Evolutionary conservation across 2,888 invertebrate genomes (phyloP), one percentile per base, ranked within the genome.

Genomic region (Poecilobothrus nobilitatus): DNA sequence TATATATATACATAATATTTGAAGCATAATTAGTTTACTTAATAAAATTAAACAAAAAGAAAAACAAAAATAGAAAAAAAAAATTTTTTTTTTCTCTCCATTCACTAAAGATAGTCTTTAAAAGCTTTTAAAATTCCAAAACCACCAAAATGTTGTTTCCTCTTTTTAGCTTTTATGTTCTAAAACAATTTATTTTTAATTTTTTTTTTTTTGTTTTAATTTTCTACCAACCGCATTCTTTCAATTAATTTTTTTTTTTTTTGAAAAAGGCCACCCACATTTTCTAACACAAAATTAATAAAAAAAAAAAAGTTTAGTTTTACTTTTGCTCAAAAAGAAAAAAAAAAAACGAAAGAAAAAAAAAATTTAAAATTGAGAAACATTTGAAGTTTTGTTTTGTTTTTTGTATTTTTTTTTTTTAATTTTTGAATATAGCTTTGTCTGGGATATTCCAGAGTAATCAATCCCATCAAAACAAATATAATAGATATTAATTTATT

Each of bases 121-220:
- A 18, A 53, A 53, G 53, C 53, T 53, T 53, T 53, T 53, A 53
- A 53, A 53, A 53, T 53, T 53, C 53, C 53, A 53, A 53, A 53
- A 53, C 53, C 53, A 53, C 53, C 18, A 53, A 53, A 53, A 53
- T 53, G 53, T 53, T 53, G 53, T 53, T 53, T 53, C 53, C 53
- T 53, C n/a, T 53, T 18, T 53, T 18, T 53, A 53, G 53, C 53
- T 53, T 53, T 53, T 53, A 53, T n/a, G n/a, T 15, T 53, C 18
- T 15, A 6, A 53, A 15, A 53, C 2, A 41, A 53, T 15, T n/a
- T 4, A 18, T 7, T 7, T 7, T 7, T 2, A 53, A 53, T 15
- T n/a, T 53, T 53, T 6, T 1, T 1, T 44, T 15, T 15, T 53
- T 53, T 53, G 1, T 18, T 53, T 53, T 53, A 53, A 53, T 53